Evolutionary conservation across 2,797 vertebrate genomes (phyloP).

Genomic region (Pipistrellus nathusii): DNA sequence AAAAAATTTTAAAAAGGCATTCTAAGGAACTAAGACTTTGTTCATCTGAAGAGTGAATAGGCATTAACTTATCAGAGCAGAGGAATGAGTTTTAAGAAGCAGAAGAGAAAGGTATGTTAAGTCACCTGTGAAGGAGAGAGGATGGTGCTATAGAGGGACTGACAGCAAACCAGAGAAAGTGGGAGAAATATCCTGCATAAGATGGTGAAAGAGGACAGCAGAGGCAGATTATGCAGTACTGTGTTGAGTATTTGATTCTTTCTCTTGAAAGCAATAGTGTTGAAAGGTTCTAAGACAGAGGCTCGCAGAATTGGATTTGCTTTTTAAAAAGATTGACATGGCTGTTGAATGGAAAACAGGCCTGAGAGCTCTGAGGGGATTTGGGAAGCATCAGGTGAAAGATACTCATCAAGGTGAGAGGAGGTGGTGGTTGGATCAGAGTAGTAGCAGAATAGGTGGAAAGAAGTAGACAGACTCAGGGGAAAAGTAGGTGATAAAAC

Average conservation of each 20-base stretch:
- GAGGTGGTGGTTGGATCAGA: background rate
- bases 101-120: background rate
- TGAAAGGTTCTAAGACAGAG: background rate
- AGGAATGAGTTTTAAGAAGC: background rate
- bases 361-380: background rate
- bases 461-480: background rate
- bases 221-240: background rate
- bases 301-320: background rate
- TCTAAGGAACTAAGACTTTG: background rate
- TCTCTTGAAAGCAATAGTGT: background rate
- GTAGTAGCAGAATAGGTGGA: background rate
- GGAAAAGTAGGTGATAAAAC: background rate
- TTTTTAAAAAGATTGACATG: background rate
- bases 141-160: fast-evolving
- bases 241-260: background rate
- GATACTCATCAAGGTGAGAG: background rate
- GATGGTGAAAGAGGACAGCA: background rate
- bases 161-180: background rate
- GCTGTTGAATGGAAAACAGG: background rate
- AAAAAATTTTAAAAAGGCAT: background rate
- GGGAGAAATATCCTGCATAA: background rate
- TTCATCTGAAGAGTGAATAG: background rate
- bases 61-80: conserved; percentile 18
- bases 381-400: background rate
- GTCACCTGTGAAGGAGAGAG: background rate